Evolutionary conservation across 2,113 vertebrate genomes (phyloP).

Genomic region (Platysternon megacephalum): DNA sequence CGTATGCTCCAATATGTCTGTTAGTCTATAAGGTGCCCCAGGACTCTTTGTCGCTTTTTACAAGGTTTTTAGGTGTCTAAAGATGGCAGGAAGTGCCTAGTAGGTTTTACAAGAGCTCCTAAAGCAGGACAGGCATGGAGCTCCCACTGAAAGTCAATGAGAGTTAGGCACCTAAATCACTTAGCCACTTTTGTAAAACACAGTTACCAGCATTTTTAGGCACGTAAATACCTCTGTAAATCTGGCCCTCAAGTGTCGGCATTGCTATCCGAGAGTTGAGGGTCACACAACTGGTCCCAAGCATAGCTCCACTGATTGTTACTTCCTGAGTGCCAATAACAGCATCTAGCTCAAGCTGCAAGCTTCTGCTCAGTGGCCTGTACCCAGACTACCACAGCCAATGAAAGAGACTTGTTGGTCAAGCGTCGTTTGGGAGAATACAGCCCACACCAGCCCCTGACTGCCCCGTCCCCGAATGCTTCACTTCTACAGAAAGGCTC

Average conservation of each 20-base stretch:
- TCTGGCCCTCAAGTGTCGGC: neutral
- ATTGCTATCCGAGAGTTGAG: neutral
- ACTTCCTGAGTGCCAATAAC: neutral
- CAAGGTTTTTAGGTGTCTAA: neutral
- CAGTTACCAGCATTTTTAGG: neutral
- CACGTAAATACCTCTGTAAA: neutral
- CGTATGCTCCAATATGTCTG: no score
- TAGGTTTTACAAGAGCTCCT: neutral
- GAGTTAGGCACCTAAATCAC: neutral
- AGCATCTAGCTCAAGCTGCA: neutral
- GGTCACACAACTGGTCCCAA: neutral
- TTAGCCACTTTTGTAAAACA: neutral
- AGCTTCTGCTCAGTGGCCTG: neutral
- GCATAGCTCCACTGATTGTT: neutral
- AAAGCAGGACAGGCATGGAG: neutral
- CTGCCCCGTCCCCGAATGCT: neutral
- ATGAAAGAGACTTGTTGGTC: neutral
- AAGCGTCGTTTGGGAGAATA: neutral
- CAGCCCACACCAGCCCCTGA: neutral
- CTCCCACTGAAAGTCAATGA: neutral
- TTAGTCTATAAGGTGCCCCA: no score
- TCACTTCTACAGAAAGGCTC: neutral
- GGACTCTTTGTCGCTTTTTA: no score
- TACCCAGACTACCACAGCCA: neutral
- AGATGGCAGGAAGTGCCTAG: neutral